Conservation (phyloP, 2,888 invertebrate genomes). For the Heliconius charithonia region DNA sequence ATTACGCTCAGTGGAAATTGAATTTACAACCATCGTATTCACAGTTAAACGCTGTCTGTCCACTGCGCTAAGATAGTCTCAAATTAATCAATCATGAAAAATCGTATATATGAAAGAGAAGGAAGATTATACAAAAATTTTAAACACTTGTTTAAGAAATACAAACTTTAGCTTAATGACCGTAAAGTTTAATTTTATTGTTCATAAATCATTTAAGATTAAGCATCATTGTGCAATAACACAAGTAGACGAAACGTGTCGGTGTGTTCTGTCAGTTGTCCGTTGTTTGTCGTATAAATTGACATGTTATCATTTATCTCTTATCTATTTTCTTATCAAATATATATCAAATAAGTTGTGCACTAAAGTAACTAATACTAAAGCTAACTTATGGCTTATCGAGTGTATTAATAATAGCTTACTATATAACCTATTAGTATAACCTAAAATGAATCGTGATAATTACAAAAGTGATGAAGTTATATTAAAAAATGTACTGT, state of each 20-base stretch:
- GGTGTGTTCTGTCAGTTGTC: not conserved
- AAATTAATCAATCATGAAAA: not conserved
- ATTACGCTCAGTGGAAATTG: not conserved
- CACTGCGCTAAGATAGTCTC: not conserved
- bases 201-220: not conserved
- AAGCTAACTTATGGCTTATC: not conserved
- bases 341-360: not conserved
- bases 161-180: not conserved
- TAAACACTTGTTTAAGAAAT: not conserved
- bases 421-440: not conserved
- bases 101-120: not conserved
- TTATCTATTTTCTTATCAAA: conserved; percentile 11
- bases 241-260: not conserved
- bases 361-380: not conserved
- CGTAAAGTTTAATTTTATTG: not conserved
- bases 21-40: not conserved
- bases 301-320: conserved; percentile 9
- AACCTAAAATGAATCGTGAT: conserved; percentile 15
- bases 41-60: not conserved
- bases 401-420: not conserved
- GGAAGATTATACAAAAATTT: not conserved
- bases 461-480: conserved; percentile 29
- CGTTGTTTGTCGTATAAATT: not conserved
- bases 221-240: not conserved
- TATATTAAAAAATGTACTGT: conserved; percentile 36